Evolutionary conservation across 2,113 vertebrate genomes (phyloP), one percentile per base, ranked within the genome.

Genomic region (Tretioscincus oriximinensis): DNA sequence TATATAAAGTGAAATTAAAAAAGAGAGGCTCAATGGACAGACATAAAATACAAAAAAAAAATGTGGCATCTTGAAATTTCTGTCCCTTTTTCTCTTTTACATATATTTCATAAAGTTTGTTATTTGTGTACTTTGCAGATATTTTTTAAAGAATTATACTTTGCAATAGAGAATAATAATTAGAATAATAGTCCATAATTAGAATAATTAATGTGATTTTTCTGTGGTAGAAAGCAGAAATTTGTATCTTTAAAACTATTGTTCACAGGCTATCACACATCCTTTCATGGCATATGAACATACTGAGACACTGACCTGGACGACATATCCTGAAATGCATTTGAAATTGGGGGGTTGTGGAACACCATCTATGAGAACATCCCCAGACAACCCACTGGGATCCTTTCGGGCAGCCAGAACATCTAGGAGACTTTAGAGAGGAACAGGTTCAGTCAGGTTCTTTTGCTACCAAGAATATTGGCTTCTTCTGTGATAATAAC

Each of bases 391-490:
- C 41, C 95, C 95, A n/a, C 90, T 92, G 49, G 95, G 94, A 78
- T 97, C 93, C 76, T 97, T 97, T 77, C 96, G 96, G 11, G 95
- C 95, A 81, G 96, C 96, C 81, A 97, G 86, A 67, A 96, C 94
- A 87, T 96, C 95, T 92, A 96, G 87, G 82, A 97, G 97, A 78
- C 97, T 97, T 86, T 76, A 75, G 73, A 86, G 11, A 77, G 87
- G 85, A 47, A 87, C 0, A 65, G 5, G 73, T 6, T 54, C 79
- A 41, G n/a, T 92, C 82, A 89, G 65, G 10, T 82, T 88, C 78
- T 18, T 35, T 47, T 47, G 45, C 35, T 60, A n/a, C 26, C 20
- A 7, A 72, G 11, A 45, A 49, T 20, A 10, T 2, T 16, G n/a
- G n/a, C n/a, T 68, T 45, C 65, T 75, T 31, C 21, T 20, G 60